Evolutionary conservation across 2,888 invertebrate genomes (phyloP), one percentile per base, ranked within the genome.

Genomic region (Netelia fuscicornis): DNA sequence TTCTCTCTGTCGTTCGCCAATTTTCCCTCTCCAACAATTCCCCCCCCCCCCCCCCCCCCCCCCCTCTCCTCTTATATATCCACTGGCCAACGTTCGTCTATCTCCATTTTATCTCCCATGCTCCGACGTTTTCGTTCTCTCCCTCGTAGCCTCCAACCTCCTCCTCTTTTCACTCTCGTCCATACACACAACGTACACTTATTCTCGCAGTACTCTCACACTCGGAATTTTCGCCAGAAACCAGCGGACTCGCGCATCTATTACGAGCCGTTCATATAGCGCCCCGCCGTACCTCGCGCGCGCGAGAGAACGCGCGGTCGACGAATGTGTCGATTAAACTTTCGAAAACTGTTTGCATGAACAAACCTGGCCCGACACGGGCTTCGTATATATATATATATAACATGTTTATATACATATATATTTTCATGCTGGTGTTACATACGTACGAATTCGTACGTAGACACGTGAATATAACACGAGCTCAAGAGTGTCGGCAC

Each of bases 301-400:
- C 71, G 42, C 68, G 78, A 68, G 67, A 65, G 58, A 48, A 52
- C 71, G 37, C 84, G 74, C 77, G 81, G 78, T 86, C 85, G 84
- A 83, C 91, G 91, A 91, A 92, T 90, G 90, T 91, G 89, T 90
- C 92, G 91, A 92, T 92, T 92, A 93, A 93, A 93, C 92, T 93
- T 92, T 92, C 91, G 92, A 92, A 92, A 93, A 93, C 92, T 91
- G 92, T 92, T 92, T 91, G 92, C 92, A 92, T 91, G 92, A 92
- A 92, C 91, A 90, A 90, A 90, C 90, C 76, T 72, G 48, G 20
- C 67, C 62, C 67, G 62, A 78, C 81, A 75, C 74, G 52, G 65
- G 52, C 52, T 64, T 42, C 65, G 75, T 9, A 58, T 67, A 48
- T 20, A 30, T 9, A 58, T 67, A 48, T 20, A 30, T 42, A 56